phyloP scores from a whole-genome alignment of 37 sponge, comb jelly and placozoan genomes.

The Cliona cf. orientalis region DNA sequence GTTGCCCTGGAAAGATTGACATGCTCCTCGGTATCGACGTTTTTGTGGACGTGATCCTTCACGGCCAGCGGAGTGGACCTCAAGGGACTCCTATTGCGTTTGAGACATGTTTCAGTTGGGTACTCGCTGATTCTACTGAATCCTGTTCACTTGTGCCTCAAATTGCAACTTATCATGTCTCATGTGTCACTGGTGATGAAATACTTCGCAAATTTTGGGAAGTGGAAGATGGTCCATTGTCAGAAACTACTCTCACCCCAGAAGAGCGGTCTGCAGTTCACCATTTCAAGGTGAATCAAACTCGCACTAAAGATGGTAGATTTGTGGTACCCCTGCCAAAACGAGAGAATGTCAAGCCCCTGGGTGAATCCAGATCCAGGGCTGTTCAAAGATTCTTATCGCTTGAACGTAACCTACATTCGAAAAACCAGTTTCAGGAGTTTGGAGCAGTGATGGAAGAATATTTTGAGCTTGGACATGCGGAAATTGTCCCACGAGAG shows the following conservation, averaged over 20 bases:
- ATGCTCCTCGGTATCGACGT: slow-evolving; percentile 7
- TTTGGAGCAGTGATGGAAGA: too few species aligned
- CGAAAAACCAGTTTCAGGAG: too few species aligned
- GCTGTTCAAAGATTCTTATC: too few species aligned
- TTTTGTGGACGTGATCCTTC: neutral
- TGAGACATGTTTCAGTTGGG: slow-evolving; percentile 29
- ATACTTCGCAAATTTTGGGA: slow-evolving; percentile 16
- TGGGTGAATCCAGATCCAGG: too few species aligned
- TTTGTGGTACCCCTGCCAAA: too few species aligned
- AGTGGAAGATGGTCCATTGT: slow-evolving; percentile 21
- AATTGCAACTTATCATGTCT: neutral
- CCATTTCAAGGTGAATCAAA: slow-evolving; percentile 12
- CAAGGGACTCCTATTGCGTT: slow-evolving; percentile 7
- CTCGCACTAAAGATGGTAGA: slow-evolving; percentile 1
- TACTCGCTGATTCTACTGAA: slow-evolving; percentile 26
- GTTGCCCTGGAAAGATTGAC: too few species aligned
- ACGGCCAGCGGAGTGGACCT: slow-evolving; percentile 26
- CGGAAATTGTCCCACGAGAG: too few species aligned
- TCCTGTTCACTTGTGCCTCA: neutral
- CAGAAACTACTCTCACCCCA: slow-evolving; percentile 1
- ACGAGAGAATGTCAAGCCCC: too few species aligned
- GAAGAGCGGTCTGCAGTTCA: slow-evolving; percentile 14
- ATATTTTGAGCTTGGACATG: too few species aligned
- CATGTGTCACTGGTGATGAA: neutral
- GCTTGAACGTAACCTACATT: too few species aligned